phyloP scores from a whole-genome alignment of 1,140 invertebrate species.

The Drusus annulatus region DNA sequence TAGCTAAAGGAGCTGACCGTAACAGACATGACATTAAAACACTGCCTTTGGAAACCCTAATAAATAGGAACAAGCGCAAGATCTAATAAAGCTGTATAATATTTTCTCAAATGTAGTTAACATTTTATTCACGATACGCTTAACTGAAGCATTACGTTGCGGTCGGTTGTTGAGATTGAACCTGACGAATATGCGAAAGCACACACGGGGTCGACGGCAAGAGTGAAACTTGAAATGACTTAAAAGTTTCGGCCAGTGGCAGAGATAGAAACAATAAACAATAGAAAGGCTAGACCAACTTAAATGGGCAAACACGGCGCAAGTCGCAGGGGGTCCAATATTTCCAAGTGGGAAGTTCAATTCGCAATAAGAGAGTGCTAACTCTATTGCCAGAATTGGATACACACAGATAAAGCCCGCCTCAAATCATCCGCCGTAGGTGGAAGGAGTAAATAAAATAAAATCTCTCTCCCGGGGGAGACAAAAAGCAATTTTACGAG shows the following conservation, averaged over 20 bases:
- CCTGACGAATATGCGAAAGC: background rate
- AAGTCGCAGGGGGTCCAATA: constrained; percentile 24
- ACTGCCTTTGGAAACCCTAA: no score
- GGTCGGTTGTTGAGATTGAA: no score
- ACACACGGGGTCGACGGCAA: background rate
- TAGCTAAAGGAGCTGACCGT: no score
- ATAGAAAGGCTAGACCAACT: constrained; percentile 18
- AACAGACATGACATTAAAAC: no score
- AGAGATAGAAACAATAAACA: constrained; percentile 30
- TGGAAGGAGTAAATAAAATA: constrained; percentile 48
- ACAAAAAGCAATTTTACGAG: constrained; percentile 56
- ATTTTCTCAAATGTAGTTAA: no score
- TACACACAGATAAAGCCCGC: constrained; percentile 29
- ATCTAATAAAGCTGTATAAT: no score
- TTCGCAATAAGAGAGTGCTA: constrained; percentile 38
- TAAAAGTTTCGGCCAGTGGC: constrained; percentile 14
- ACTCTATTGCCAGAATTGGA: constrained; percentile 36
- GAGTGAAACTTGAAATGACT: constrained; percentile 27
- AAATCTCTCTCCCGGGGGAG: constrained; percentile 52
- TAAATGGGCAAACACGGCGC: constrained; percentile 33
- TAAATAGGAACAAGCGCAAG: no score
- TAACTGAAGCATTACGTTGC: no score
- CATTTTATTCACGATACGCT: no score
- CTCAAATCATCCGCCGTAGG: constrained; percentile 33
- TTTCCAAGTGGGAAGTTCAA: constrained; percentile 33